phyloP scores from a whole-genome alignment of 2,888 invertebrate species.

The Caenorhabditis auriculariae region DNA sequence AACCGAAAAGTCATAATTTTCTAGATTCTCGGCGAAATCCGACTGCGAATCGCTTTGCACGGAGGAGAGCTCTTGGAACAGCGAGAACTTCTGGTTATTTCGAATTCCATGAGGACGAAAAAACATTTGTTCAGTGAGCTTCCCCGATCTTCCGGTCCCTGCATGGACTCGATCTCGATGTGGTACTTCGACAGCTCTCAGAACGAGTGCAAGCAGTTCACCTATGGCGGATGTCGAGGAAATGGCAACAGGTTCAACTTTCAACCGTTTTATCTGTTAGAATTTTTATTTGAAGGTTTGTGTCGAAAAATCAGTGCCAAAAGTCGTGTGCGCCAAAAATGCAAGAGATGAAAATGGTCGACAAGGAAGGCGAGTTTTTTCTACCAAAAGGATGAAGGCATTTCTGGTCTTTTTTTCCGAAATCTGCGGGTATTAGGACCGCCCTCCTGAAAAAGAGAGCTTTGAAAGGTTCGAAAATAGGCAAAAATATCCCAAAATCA shows the following conservation, averaged over 20 bases:
- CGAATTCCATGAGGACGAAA: too few species aligned
- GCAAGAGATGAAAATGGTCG: slow-evolving; percentile 12
- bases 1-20: not conserved
- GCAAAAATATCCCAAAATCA: too few species aligned
- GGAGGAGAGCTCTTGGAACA: slow-evolving; percentile 23
- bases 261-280: not conserved
- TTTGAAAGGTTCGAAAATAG: too few species aligned
- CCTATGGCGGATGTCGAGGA: slow-evolving; percentile 60
- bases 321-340: slow-evolving; percentile 18
- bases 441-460: not conserved
- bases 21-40: slow-evolving; percentile 42
- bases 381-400: too few species aligned
- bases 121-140: slow-evolving; percentile 14
- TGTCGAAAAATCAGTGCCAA: slow-evolving; percentile 27
- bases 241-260: slow-evolving; percentile 49
- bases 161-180: slow-evolving; percentile 54
- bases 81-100: slow-evolving; percentile 1
- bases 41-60: slow-evolving; percentile 56
- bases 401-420: too few species aligned
- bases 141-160: slow-evolving; percentile 51
- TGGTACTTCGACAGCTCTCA: slow-evolving; percentile 51
- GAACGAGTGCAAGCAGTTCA: slow-evolving; percentile 49
- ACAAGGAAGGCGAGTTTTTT: too few species aligned
- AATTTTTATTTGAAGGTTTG: slow-evolving; percentile 2
- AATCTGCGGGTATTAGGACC: too few species aligned